A percentile compares a stretch with the other conserved stretches of the same genome.
These are phyloP conservation scores for Dascyllus trimaculatus DNA, from an alignment of 2,113 vertebrate genomes.

Conservation along the genomic window DNA sequence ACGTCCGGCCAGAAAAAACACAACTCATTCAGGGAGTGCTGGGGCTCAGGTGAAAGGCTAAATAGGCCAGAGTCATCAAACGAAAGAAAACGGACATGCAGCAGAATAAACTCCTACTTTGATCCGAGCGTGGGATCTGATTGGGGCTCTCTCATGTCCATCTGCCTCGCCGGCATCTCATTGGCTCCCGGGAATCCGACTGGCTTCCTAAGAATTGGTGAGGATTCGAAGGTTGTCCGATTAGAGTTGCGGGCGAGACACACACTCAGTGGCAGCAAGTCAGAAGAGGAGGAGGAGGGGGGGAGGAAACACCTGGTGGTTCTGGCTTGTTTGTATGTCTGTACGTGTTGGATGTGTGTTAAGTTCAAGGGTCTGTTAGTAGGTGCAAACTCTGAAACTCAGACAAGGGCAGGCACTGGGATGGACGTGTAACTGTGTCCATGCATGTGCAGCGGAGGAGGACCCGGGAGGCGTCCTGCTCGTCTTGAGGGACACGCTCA, in stretches of 20 bases:
- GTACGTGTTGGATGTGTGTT: slow-evolving; percentile 53
- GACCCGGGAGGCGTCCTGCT: slow-evolving; percentile 43
- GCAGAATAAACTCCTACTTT: slow-evolving; percentile 88
- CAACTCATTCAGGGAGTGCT: slow-evolving; percentile 63
- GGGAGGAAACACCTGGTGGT: slow-evolving; percentile 62
- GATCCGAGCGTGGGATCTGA: slow-evolving; percentile 89
- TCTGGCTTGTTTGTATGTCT: slow-evolving; percentile 46
- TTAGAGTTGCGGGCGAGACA: slow-evolving; percentile 81
- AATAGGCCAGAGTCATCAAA: slow-evolving; percentile 71
- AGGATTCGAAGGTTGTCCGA: slow-evolving; percentile 84
- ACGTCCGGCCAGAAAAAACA: slow-evolving; percentile 29
- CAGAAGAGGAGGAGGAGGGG: slow-evolving; percentile 47
- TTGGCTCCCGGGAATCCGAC: slow-evolving; percentile 87
- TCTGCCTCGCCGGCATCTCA: slow-evolving; percentile 87
- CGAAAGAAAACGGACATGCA: slow-evolving; percentile 84
- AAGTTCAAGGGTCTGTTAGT: slow-evolving; percentile 70
- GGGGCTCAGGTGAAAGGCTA: slow-evolving; percentile 63
- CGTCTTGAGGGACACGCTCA: slow-evolving; percentile 60
- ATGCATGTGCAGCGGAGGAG: slow-evolving; percentile 61
- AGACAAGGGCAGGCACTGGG: slow-evolving; percentile 65
- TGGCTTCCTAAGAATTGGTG: slow-evolving; percentile 86
- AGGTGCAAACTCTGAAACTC: slow-evolving; percentile 44
- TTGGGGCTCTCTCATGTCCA: slow-evolving; percentile 89
- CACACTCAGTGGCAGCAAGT: slow-evolving; percentile 69
- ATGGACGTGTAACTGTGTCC: slow-evolving; percentile 54